These are phyloP conservation scores for Hippocampus barbouri DNA, from an alignment of 2,113 vertebrate species.

Conservation along the genomic window DNA sequence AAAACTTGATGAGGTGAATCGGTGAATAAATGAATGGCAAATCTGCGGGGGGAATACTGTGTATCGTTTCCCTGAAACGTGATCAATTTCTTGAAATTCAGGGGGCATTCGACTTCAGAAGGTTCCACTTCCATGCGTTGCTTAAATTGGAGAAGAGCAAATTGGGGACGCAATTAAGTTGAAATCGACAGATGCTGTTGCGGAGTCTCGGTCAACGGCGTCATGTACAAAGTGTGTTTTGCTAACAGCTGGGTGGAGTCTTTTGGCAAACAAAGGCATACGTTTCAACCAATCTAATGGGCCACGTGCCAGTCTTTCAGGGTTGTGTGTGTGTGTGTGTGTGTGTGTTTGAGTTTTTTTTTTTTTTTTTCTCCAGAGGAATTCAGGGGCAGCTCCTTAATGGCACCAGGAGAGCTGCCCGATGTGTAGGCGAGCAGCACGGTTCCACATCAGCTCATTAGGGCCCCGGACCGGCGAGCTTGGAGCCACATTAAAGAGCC, in stretches of 20 bases:
- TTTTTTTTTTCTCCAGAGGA: conserved; percentile 43
- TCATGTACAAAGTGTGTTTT: conserved; percentile 4
- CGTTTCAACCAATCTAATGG: conserved; percentile 26
- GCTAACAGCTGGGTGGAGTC: conserved; percentile 11
- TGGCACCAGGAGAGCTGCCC: conserved; percentile 53
- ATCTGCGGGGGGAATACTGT: too few relatives aligned
- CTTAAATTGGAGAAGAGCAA: not conserved
- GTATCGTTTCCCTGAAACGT: too few relatives aligned
- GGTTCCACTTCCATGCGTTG: not conserved
- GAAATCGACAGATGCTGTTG: conserved; percentile 13
- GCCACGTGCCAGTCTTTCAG: conserved; percentile 25
- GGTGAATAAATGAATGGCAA: too few relatives aligned
- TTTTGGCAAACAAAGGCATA: conserved; percentile 22
- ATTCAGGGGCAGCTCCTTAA: conserved; percentile 63
- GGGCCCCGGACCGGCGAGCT: conserved; percentile 53
- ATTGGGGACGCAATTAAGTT: not conserved
- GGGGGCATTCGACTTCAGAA: too few relatives aligned
- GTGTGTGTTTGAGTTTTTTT: conserved; percentile 4
- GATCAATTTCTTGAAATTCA: too few relatives aligned
- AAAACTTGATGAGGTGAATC: too few relatives aligned
- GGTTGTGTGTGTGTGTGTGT: not conserved
- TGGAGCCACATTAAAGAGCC: conserved; percentile 71
- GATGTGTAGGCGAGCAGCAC: conserved; percentile 55
- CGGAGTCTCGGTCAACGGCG: conserved; percentile 26
- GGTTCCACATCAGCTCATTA: conserved; percentile 68